Evolutionary conservation across 2,113 vertebrate species (phyloP).

Genomic region (Sorex fumeus): DNA sequence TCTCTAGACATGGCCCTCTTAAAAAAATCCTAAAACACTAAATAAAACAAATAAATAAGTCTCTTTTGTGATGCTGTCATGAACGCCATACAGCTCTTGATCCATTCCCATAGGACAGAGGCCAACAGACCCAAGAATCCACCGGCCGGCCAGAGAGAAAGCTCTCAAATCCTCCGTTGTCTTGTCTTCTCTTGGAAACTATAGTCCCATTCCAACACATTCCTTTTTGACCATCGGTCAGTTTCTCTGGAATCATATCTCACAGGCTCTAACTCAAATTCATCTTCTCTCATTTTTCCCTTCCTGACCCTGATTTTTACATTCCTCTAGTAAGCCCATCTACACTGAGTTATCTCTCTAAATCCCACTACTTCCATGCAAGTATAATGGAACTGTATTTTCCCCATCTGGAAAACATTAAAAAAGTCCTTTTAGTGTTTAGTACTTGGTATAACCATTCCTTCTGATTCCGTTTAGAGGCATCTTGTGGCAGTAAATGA

Average conservation of each 20-base stretch:
- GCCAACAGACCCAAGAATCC: background rate
- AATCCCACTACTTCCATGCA: background rate
- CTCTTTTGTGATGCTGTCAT: background rate
- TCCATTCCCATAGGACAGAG: background rate
- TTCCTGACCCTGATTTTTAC: background rate
- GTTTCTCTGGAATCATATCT: background rate
- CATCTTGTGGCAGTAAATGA: background rate
- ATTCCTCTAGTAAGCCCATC: background rate
- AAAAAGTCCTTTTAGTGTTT: conserved; percentile 5
- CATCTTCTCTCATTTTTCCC: background rate
- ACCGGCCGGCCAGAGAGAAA: background rate
- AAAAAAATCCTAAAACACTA: too few relatives aligned
- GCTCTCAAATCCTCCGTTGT: background rate
- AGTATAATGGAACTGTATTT: background rate
- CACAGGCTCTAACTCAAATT: conserved; percentile 5
- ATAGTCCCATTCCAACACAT: background rate
- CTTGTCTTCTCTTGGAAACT: conserved; percentile 31
- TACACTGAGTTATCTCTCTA: background rate
- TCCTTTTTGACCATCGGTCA: background rate
- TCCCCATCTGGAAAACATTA: too few relatives aligned
- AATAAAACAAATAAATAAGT: too few relatives aligned
- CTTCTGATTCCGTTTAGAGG: background rate
- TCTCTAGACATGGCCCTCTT: too few relatives aligned
- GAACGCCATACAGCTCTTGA: background rate
- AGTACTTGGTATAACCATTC: background rate